These are phyloP conservation scores for Betta splendens DNA, from an alignment of 2,797 vertebrate species.

Conservation along the genomic window DNA sequence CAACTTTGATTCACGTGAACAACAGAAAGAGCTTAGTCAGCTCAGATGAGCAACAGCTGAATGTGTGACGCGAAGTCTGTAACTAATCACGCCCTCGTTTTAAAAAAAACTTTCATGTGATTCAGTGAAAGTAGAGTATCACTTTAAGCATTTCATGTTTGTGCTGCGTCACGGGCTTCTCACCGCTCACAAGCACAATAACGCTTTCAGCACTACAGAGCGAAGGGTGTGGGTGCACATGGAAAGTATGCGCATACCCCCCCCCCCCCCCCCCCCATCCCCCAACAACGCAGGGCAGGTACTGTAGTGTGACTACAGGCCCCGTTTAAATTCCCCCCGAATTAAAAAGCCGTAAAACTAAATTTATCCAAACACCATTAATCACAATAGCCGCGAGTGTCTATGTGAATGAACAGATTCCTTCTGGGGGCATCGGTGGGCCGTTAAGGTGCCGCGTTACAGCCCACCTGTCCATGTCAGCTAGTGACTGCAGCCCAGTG, in stretches of 20 bases:
- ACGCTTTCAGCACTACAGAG: slow-evolving; percentile 70
- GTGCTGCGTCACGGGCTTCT: slow-evolving; percentile 53
- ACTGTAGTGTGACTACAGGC: slow-evolving; percentile 62
- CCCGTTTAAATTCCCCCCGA: slow-evolving; percentile 50
- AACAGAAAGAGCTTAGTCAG: no score
- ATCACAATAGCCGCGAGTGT: slow-evolving; percentile 60
- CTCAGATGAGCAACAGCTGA: no score
- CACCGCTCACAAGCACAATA: slow-evolving; percentile 69
- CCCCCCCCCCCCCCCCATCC: slow-evolving; percentile 46
- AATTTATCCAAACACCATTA: slow-evolving; percentile 70
- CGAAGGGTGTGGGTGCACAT: slow-evolving; percentile 62
- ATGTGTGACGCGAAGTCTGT: no score
- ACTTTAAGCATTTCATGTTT: no score
- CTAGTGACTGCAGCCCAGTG: slow-evolving; percentile 38
- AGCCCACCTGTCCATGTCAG: slow-evolving; percentile 67
- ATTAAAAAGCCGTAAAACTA: slow-evolving; percentile 63
- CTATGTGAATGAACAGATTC: slow-evolving; percentile 50
- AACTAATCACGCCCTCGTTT: no score
- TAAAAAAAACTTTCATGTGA: no score
- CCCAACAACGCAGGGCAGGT: slow-evolving; percentile 61
- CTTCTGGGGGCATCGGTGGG: slow-evolving; percentile 50
- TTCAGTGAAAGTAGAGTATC: no score
- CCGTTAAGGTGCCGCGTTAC: slow-evolving; percentile 55
- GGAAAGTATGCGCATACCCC: slow-evolving; percentile 73
- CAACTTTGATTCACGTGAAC: no score